These are phyloP conservation scores for Epizoanthus ramosus DNA, from an alignment of 92 coral and sea anemone species.

Conservation along the genomic window DNA sequence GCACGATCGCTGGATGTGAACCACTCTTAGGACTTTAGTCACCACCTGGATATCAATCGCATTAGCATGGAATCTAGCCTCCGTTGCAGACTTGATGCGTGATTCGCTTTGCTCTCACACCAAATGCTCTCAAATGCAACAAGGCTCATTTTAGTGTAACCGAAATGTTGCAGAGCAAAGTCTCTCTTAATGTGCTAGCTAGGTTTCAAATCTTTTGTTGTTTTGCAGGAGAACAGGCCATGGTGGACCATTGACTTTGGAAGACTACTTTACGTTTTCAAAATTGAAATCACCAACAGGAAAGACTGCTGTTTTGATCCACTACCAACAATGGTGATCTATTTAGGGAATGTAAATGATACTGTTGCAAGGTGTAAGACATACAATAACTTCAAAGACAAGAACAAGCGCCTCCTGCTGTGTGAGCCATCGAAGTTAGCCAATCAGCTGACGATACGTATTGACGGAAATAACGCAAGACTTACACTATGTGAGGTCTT, in stretches of 20 bases:
- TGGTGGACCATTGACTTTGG: constrained; percentile 57
- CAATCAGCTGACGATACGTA: constrained; percentile 43
- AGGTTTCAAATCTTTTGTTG: not conserved
- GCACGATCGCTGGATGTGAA: too few relatives aligned
- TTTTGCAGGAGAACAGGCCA: constrained; percentile 30
- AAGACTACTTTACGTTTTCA: constrained; percentile 36
- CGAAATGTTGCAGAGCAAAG: too few relatives aligned
- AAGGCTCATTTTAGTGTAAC: too few relatives aligned
- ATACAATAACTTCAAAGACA: constrained; percentile 29
- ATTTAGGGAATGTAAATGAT: constrained; percentile 35
- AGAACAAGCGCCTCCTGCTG: constrained; percentile 38
- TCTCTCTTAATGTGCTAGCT: too few relatives aligned
- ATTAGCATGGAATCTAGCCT: too few relatives aligned
- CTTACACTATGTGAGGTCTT: constrained; percentile 65
- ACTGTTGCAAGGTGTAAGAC: constrained; percentile 46
- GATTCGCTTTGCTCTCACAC: too few relatives aligned
- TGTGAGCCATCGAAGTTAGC: constrained; percentile 62
- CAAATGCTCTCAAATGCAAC: too few relatives aligned
- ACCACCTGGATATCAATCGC: too few relatives aligned
- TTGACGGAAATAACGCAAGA: constrained; percentile 4
- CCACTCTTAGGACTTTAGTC: too few relatives aligned
- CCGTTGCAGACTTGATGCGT: too few relatives aligned
- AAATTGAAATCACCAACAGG: constrained; percentile 51
- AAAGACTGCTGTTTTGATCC: constrained; percentile 59
- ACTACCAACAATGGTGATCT: constrained; percentile 37